Percentiles rank a stretch among this genome's conserved stretches.
phyloP scores from a whole-genome alignment of 2,888 invertebrate species.

The Drosophila histrio region DNA sequence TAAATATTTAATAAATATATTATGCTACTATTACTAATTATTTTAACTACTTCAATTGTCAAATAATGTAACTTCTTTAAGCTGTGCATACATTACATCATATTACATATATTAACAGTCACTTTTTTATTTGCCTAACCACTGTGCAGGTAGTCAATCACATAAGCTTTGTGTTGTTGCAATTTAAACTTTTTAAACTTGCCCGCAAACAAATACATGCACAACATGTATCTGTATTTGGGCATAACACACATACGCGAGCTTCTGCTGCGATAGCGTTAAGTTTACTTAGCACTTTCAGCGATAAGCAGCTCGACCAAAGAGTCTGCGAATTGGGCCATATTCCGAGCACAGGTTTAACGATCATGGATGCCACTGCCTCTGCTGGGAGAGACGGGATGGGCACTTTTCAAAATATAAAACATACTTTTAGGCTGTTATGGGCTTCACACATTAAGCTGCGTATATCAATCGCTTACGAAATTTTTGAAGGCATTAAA shows the following conservation, averaged over 20 bases:
- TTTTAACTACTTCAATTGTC: background rate
- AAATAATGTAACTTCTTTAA: background rate
- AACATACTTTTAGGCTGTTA: constrained; percentile 67
- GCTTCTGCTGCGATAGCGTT: constrained; percentile 28
- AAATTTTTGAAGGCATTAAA: background rate
- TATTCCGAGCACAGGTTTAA: constrained; percentile 42
- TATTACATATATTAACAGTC: background rate
- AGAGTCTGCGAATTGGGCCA: constrained; percentile 60
- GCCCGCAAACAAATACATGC: background rate
- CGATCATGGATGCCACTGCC: background rate
- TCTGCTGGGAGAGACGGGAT: background rate
- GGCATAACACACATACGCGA: background rate
- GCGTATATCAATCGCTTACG: background rate
- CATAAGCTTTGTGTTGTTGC: constrained; percentile 26
- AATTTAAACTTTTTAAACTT: constrained; percentile 37
- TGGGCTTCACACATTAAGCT: background rate
- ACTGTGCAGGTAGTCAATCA: constrained; percentile 4
- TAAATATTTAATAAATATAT: too few relatives aligned
- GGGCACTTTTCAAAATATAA: background rate
- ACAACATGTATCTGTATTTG: constrained; percentile 11
- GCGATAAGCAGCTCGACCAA: constrained; percentile 58
- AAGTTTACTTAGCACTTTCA: constrained; percentile 63
- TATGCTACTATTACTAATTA: too few relatives aligned
- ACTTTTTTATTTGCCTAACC: background rate
- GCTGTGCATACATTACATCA: background rate